A percentile compares a stretch with the other conserved stretches of the same genome.
These are phyloP conservation scores for Aplocera efformata DNA, from an alignment of 2,888 invertebrate species.

Conservation along the genomic window DNA sequence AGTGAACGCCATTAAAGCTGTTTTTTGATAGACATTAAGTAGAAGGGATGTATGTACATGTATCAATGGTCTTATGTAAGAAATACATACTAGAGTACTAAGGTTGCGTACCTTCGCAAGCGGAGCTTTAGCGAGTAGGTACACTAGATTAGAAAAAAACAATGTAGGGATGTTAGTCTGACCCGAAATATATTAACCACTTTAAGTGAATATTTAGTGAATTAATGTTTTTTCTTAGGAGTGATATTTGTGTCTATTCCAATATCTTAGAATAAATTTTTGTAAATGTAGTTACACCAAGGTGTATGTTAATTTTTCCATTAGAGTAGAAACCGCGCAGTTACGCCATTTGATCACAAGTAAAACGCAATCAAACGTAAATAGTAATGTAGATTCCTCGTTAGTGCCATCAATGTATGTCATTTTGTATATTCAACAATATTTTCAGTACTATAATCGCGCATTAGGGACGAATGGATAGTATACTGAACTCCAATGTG, in stretches of 20 bases:
- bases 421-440: conserved; percentile 6
- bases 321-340: neutral
- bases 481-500: conserved; percentile 46
- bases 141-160: conserved; percentile 7
- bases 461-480: conserved; percentile 20
- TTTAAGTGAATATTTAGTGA: conserved; percentile 21
- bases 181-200: conserved; percentile 24
- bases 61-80: neutral
- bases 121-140: conserved; percentile 20
- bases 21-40: conserved; percentile 3
- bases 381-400: conserved; percentile 1
- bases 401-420: conserved; percentile 5
- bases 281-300: neutral
- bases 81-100: conserved; percentile 6
- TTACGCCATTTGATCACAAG: neutral
- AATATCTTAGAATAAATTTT: conserved; percentile 1
- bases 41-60: conserved; percentile 1
- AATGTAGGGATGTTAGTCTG: conserved; percentile 19
- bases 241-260: conserved; percentile 8
- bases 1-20: conserved; percentile 20
- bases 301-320: neutral
- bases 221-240: conserved; percentile 3
- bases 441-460: conserved; percentile 1
- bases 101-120: conserved; percentile 28
- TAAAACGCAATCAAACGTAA: neutral